Evolutionary conservation across 1,140 invertebrate genomes (phyloP), one percentile per base, ranked within the genome.

Genomic region (Lepidurus packardi): DNA sequence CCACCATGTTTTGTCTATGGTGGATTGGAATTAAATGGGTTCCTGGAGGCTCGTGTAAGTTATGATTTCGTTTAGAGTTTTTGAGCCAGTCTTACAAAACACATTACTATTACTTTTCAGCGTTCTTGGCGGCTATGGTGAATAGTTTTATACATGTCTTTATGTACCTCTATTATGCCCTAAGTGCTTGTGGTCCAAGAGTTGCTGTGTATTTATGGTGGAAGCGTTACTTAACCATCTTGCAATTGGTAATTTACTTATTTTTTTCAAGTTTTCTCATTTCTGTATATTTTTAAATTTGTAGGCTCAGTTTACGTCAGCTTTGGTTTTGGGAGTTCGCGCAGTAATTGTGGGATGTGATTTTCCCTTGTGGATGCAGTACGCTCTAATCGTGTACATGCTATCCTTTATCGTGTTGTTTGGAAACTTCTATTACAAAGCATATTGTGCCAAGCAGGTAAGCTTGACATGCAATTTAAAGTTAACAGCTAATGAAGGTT

Each of bases 21-120:
- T 98, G 95, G 95, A 96, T 97, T 81, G 94, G 94, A 24, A 92
- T 96, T 80, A 97, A 97, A 88, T 98, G 94, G 93, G 94, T 97
- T 9, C 94, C 96, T 21, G 96, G 95, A 84, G 96, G 96, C 78
- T 94, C 94, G 43, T 91, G 93, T 94, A 86, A 91, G 91, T 90
- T 81, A 73, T 43, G 34, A 8, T 73, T 4, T 44, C 1, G 11
- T 77, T 77, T 77, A 21, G 0, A 34, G 0, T 76, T 24, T 79
- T 65, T 0, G 3, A 73, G 25, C 7, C 8, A 11, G 34, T 76
- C 1, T 24, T 11, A 8, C 16, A 24, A 77, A 45, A 41, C 21
- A 13, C 11, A 74, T 43, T n/a, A 10, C 13, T 73, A 43, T 13
- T 21, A 21, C 5, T 75, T 88, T 89, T 47, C 85, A 94, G 93